phyloP scores from a whole-genome alignment of 2,888 invertebrate genomes.

The Orthosia gothica region DNA sequence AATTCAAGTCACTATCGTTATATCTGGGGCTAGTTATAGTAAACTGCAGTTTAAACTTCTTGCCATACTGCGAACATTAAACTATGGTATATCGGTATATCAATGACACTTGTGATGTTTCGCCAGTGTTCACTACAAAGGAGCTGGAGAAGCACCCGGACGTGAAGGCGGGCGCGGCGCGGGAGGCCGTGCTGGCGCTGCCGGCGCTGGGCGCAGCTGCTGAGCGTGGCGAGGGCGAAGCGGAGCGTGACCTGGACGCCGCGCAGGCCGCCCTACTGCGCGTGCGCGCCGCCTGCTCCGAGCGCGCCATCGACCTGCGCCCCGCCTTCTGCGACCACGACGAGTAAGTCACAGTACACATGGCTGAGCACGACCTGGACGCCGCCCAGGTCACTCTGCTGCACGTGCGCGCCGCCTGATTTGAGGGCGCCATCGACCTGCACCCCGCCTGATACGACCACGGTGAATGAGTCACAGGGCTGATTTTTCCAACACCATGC shows the following conservation, averaged over 20 bases:
- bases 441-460: constrained; percentile 94
- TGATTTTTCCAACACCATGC: too few relatives aligned
- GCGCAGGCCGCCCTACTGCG: constrained; percentile 93
- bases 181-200: constrained; percentile 84
- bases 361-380: constrained; percentile 81
- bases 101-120: background rate
- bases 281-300: constrained; percentile 92
- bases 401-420: constrained; percentile 92
- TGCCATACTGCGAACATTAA: too few relatives aligned
- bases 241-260: constrained; percentile 83
- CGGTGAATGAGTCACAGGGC: constrained; percentile 90
- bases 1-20: too few relatives aligned
- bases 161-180: constrained; percentile 76
- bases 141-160: constrained; percentile 94
- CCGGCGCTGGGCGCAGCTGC: constrained; percentile 88
- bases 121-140: constrained; percentile 92
- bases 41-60: too few relatives aligned
- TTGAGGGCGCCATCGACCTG: constrained; percentile 92
- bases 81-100: too few relatives aligned
- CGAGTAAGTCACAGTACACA: constrained; percentile 85
- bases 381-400: constrained; percentile 92
- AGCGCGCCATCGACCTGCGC: constrained; percentile 92
- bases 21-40: too few relatives aligned
- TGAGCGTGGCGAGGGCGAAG: constrained; percentile 72
- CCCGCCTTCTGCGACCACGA: constrained; percentile 94